Evolutionary conservation across 2,113 vertebrate species (phyloP).

Genomic region (Oreochromis aureus): DNA sequence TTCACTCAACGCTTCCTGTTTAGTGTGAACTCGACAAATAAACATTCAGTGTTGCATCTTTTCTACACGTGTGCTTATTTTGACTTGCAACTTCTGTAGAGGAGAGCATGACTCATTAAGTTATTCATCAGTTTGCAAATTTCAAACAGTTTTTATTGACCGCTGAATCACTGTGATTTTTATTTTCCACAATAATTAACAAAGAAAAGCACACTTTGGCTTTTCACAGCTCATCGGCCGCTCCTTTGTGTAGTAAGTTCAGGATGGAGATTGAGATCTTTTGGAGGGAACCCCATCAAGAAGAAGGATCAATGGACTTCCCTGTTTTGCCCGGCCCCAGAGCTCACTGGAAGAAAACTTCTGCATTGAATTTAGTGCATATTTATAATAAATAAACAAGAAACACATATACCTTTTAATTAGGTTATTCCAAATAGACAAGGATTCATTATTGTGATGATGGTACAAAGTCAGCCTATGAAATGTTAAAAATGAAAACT

Average conservation of each 20-base stretch:
- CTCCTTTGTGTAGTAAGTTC: not conserved
- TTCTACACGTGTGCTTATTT: not conserved
- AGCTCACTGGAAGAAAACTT: not conserved
- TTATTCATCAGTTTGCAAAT: not conserved
- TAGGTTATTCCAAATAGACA: not conserved
- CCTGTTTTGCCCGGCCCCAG: not conserved
- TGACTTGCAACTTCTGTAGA: not conserved
- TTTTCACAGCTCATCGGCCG: not conserved
- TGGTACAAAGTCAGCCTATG: not conserved
- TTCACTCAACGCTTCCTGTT: not conserved
- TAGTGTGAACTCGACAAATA: slow-evolving; percentile 7
- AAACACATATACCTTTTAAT: not conserved
- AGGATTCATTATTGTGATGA: not conserved
- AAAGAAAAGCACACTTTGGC: not conserved
- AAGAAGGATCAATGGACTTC: not conserved
- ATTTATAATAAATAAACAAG: not conserved
- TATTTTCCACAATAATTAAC: not conserved
- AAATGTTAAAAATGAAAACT: not conserved
- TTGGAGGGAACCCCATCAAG: not conserved
- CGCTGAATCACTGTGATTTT: not conserved
- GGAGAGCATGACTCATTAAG: not conserved
- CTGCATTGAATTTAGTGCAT: not conserved
- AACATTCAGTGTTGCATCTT: slow-evolving; percentile 26
- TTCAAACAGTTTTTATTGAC: not conserved
- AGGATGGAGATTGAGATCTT: not conserved